phyloP scores from a whole-genome alignment of 2,888 invertebrate genomes.

The Galerucella pusilla region DNA sequence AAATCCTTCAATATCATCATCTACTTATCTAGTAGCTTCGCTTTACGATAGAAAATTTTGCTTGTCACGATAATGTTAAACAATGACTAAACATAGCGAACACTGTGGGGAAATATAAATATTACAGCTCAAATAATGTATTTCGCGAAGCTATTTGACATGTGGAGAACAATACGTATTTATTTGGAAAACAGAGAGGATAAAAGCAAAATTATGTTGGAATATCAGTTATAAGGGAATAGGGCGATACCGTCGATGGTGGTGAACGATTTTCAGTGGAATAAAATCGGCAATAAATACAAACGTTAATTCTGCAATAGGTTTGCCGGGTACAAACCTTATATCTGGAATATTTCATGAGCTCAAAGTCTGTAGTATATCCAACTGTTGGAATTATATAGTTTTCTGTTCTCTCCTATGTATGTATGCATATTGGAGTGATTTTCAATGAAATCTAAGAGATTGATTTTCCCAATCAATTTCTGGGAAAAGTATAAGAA shows the following conservation, averaged over 20 bases:
- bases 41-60: background rate
- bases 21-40: background rate
- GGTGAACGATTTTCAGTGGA: constrained; percentile 15
- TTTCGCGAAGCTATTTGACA: constrained; percentile 2
- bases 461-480: too few relatives aligned
- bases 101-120: constrained; percentile 1
- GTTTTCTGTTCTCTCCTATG: too few relatives aligned
- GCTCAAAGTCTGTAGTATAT: background rate
- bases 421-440: too few relatives aligned
- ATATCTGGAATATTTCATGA: background rate
- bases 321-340: background rate
- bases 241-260: constrained; percentile 17
- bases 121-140: background rate
- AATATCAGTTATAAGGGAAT: constrained; percentile 23
- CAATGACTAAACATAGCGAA: background rate
- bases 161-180: constrained; percentile 1
- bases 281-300: constrained; percentile 38
- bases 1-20: background rate
- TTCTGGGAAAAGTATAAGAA: too few relatives aligned
- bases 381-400: too few relatives aligned
- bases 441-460: too few relatives aligned
- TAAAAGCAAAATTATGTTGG: constrained; percentile 31
- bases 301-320: constrained; percentile 24
- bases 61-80: background rate
- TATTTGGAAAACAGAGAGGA: constrained; percentile 7